Percentiles rank a stretch among this genome's conserved stretches.
Evolutionary conservation across 2,797 vertebrate genomes (phyloP).

Genomic region (Graptemys geographica): DNA sequence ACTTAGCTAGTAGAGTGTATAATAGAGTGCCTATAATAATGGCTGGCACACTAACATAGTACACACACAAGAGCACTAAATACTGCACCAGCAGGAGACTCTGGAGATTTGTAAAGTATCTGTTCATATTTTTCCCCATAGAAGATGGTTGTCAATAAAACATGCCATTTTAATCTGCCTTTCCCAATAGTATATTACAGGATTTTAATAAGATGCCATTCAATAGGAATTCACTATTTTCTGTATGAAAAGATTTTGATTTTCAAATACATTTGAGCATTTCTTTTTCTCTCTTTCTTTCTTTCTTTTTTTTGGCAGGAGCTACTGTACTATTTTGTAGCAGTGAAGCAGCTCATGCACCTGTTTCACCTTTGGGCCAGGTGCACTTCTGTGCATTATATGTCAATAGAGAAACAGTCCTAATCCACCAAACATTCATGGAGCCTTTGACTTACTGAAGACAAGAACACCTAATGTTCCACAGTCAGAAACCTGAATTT

Average conservation of each 20-base stretch:
- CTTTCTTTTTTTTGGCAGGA: slow-evolving; percentile 35
- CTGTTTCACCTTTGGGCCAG: slow-evolving; percentile 34
- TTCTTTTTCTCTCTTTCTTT: slow-evolving; percentile 2
- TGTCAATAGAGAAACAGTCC: background rate
- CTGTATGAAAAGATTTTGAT: slow-evolving; percentile 58
- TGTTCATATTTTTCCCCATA: slow-evolving; percentile 1
- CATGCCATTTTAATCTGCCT: slow-evolving; percentile 57
- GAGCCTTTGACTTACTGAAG: background rate
- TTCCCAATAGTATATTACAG: slow-evolving; percentile 54
- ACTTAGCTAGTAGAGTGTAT: background rate
- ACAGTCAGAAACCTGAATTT: background rate
- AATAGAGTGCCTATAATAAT: background rate
- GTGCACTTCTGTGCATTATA: background rate
- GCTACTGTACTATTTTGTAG: background rate
- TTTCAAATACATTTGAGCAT: slow-evolving; percentile 48
- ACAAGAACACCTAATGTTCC: background rate
- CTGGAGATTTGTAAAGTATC: slow-evolving; percentile 51
- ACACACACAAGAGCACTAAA: background rate
- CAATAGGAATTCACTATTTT: slow-evolving; percentile 64
- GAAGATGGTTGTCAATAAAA: slow-evolving; percentile 34
- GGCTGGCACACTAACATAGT: background rate
- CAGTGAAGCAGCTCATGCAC: slow-evolving; percentile 13
- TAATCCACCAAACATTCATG: background rate
- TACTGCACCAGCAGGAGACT: slow-evolving; percentile 44
- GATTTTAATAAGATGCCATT: slow-evolving; percentile 61